Evolutionary conservation across 2,888 invertebrate genomes (phyloP), one percentile per base, ranked within the genome.

Genomic region (Drosophila tripunctata): DNA sequence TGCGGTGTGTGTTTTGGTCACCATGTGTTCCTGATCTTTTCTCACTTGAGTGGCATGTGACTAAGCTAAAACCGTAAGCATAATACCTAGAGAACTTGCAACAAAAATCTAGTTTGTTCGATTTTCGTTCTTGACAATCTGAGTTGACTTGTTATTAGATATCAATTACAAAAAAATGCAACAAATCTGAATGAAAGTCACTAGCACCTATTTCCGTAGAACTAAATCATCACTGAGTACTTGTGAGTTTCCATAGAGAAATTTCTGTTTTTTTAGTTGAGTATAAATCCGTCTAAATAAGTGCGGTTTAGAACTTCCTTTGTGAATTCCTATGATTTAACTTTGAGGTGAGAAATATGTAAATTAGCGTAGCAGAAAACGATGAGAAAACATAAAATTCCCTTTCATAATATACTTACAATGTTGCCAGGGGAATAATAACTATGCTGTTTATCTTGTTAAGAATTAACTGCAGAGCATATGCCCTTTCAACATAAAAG

Each of bases 401-500:
- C 33, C 19, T 30, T 7, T 31, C n/a, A n/a, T n/a, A n/a, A n/a
- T n/a, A n/a, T n/a, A n/a, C n/a, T n/a, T 43, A 50, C 43, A 38
- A 48, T 60, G 52, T 54, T 65, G 44, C 27, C 48, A 24, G 33
- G 6, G 19, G 47, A 45, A 71, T 54, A 65, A 65, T 54, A 50
- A 50, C 40, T 45, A 24, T 31, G n/a, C 31, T 33, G 65, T 61
- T 67, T 60, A 60, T 67, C 40, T 30, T 44, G 33, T 40, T 19
- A 50, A 31, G 58, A 57, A 67, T 56, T 67, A 71, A 61, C 51
- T 27, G 35, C 19, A 31, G 36, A 17, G 51, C 70, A 64, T 15
- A 35, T 68, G 69, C 50, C 48, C 47, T 8, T n/a, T 62, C 48
- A 36, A 44, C 64, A 50, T 58, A 58, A 54, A 48, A 21, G 48